Base-by-base conservation (phyloP, 1,140 invertebrate genomes). In the Venturia canescens region DNA sequence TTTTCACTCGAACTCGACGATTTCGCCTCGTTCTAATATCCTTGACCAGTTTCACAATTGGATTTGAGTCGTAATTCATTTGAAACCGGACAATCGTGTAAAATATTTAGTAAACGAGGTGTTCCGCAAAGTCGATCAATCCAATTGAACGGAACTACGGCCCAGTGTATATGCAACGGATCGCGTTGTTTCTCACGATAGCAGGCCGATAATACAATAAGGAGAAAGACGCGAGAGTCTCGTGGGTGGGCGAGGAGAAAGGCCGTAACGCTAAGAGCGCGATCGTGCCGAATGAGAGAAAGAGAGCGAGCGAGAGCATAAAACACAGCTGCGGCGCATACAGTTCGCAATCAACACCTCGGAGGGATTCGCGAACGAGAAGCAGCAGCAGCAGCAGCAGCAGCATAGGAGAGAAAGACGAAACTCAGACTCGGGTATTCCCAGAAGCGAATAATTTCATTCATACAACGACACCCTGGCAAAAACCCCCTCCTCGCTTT, bases 371-470 rank as follows among this genome's bases (percentile, higher is more conserved):
- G 18, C 23, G 31, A 53, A 53, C 27, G 29, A 31, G 66, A n/a
- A 27, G 53, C 5, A 34, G 57, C n/a, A 18, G 31, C n/a, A 31
- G 66, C 3, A 27, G 53, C 5, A 34, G 57, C n/a, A 18, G 31
- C n/a, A 53, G 50, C 18, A 53, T n/a, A 53, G 50, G 50, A 9
- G 50, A n/a, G 44, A 74, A 29, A 44, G 71, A 26, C 72, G 72
- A 27, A 27, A 29, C 50, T 48, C 72, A 76, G 84, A 82, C 79
- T 84, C 86, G 83, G 53, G 85, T 88, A 87, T 89, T 90, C 89
- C 89, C 86, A 88, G 89, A 90, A 91, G 89, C 88, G 86, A 89
- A 90, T 90, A 90, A 91, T 91, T 91, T 90, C 89, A 90, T 90
- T 91, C 90, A 88, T 91, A 87, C 86, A 89, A 90, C 88, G 86